phyloP scores from a whole-genome alignment of 2,888 invertebrate genomes.

The Cryptocephalus moraei region DNA sequence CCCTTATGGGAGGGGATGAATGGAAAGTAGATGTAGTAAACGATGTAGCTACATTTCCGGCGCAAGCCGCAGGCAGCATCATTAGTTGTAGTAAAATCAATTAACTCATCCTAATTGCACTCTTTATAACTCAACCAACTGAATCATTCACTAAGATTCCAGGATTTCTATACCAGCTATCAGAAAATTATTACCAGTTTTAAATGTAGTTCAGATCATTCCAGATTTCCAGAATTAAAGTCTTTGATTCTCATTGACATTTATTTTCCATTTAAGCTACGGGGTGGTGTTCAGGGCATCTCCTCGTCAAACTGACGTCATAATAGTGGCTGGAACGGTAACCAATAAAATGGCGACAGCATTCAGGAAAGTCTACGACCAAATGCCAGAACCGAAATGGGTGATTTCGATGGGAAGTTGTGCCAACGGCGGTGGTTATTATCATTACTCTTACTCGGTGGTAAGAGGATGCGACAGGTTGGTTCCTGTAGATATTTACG shows the following conservation, averaged over 20 bases:
- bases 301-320: slow-evolving; percentile 52
- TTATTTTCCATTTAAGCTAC: slow-evolving; percentile 18
- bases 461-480: slow-evolving; percentile 70
- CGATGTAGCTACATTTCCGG: too few species aligned
- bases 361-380: slow-evolving; percentile 50
- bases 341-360: slow-evolving; percentile 64
- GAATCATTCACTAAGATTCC: too few species aligned
- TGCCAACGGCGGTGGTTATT: slow-evolving; percentile 69
- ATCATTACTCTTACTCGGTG: slow-evolving; percentile 68
- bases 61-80: too few species aligned
- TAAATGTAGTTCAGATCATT: too few species aligned
- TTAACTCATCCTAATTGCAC: too few species aligned
- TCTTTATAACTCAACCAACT: too few species aligned
- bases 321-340: slow-evolving; percentile 52
- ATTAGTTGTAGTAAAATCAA: too few species aligned
- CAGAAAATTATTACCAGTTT: too few species aligned
- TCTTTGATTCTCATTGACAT: not conserved
- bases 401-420: slow-evolving; percentile 71
- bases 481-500: slow-evolving; percentile 80
- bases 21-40: too few species aligned
- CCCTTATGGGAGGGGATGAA: too few species aligned
- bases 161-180: too few species aligned
- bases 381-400: slow-evolving; percentile 58
- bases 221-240: too few species aligned
- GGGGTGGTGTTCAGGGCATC: slow-evolving; percentile 56